Base-by-base conservation (phyloP, 2,888 invertebrate species). In the Eretmocerus hayati region DNA sequence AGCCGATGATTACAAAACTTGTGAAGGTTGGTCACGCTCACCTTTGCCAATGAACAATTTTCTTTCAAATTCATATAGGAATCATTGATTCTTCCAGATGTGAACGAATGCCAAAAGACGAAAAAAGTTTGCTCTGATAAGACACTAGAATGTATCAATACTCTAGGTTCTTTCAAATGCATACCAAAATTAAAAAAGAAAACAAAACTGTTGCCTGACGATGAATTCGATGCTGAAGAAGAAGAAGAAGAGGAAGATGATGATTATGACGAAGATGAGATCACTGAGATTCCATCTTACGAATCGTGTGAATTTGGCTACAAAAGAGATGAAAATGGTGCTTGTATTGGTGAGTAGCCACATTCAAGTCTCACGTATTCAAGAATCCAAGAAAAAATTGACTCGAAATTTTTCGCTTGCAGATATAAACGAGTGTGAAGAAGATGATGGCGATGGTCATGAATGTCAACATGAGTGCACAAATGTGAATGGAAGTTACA, bases 41-140 rank as follows among this genome's bases (percentile, higher is more conserved):
- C 26, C 26, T 26, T n/a, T n/a, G n/a, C 26, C 26, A 26, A 11
- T 26, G 8, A 26, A 26, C 11, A 9, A 26, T 26, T 26, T 6
- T 26, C 11, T 6, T 11, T 9, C 26, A 26, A 26, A 11, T 6
- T 26, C 6, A 11, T 6, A 26, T 6, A 26, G 26, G 11, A 9
- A 26, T 23, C 13, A 32, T 47, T 26, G 1, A 26, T 26, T 26
- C 11, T 60, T 56, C 26, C 59, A 79, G 81, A 81, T 64, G 72
- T 83, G 13, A 76, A 85, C 58, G 84, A 85, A 63, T 85, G 85
- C 59, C 70, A 75, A 16, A 62, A 45, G 15, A 48, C 53, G 1
- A 49, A 58, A 8, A 49, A 45, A 11, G 46, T 60, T 42, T 66
- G 65, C 23, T 40, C 50, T 2, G 55, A 54, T 2, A 55, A 60